phyloP scores from a whole-genome alignment of 2,888 invertebrate genomes.

The Tolmerus cingulatus region DNA sequence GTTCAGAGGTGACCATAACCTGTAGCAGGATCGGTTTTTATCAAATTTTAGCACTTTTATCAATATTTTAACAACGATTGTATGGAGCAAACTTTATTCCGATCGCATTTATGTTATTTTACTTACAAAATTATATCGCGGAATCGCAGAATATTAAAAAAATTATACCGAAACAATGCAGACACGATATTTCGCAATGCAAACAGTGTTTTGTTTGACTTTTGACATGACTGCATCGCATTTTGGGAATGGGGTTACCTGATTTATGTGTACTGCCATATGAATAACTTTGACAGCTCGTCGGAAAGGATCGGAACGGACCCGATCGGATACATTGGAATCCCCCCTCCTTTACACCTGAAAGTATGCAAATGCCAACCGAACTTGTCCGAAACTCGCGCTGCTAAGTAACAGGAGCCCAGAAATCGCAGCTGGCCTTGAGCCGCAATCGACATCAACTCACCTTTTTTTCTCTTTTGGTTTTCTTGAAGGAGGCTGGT shows the following conservation, averaged over 20 bases:
- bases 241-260: background rate
- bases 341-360: too few relatives aligned
- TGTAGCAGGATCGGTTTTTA: background rate
- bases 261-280: background rate
- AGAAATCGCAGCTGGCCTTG: too few relatives aligned
- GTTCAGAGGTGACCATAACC: constrained; percentile 32
- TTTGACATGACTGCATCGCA: background rate
- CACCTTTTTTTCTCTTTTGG: too few relatives aligned
- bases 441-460: too few relatives aligned
- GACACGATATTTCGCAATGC: background rate
- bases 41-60: background rate
- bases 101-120: background rate
- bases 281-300: too few relatives aligned
- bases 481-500: too few relatives aligned
- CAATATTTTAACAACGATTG: background rate
- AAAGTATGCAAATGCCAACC: too few relatives aligned
- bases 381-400: too few relatives aligned
- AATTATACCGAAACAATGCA: background rate
- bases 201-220: background rate
- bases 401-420: too few relatives aligned
- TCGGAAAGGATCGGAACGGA: too few relatives aligned
- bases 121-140: background rate
- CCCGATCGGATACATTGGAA: too few relatives aligned
- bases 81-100: background rate
- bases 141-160: background rate